These are phyloP conservation scores for Myrmecophaga tridactyla DNA, from an alignment of 2,113 vertebrate genomes.

Conservation along the genomic window DNA sequence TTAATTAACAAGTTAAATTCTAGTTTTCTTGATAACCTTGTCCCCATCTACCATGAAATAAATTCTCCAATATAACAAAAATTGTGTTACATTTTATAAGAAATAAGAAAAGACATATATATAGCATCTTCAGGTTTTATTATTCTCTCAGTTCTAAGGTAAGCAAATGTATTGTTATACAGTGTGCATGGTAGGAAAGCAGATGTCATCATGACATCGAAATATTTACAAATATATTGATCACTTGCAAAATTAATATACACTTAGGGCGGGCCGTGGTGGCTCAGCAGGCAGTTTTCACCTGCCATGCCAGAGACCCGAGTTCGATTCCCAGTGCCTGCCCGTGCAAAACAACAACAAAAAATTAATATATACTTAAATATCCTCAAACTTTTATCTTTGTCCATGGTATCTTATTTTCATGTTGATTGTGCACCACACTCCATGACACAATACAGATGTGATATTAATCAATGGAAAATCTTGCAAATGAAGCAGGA, in stretches of 20 bases:
- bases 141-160: neutral
- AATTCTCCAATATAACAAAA: slow-evolving; percentile 23
- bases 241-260: slow-evolving; percentile 11
- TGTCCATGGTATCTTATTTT: neutral
- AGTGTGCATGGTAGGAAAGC: neutral
- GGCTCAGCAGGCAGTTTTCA: too few species aligned
- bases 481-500: slow-evolving; percentile 11
- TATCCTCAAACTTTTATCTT: neutral
- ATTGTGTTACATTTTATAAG: neutral
- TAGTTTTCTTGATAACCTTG: slow-evolving; percentile 15
- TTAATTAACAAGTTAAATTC: slow-evolving; percentile 29
- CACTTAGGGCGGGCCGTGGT: too few species aligned
- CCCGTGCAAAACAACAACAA: too few species aligned
- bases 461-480: neutral
- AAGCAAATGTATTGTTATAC: slow-evolving; percentile 13
- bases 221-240: slow-evolving; percentile 23
- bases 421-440: neutral
- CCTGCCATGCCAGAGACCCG: too few species aligned
- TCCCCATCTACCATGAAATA: neutral
- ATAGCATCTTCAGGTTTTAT: slow-evolving; percentile 37
- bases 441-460: slow-evolving; percentile 12
- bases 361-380: too few species aligned
- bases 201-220: slow-evolving; percentile 35
- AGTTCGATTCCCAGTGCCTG: too few species aligned
- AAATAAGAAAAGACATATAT: slow-evolving; percentile 14